A percentile compares a stretch with the other conserved stretches of the same genome.
phyloP scores from a whole-genome alignment of 1,140 invertebrate species.

The Papilio dardanus region DNA sequence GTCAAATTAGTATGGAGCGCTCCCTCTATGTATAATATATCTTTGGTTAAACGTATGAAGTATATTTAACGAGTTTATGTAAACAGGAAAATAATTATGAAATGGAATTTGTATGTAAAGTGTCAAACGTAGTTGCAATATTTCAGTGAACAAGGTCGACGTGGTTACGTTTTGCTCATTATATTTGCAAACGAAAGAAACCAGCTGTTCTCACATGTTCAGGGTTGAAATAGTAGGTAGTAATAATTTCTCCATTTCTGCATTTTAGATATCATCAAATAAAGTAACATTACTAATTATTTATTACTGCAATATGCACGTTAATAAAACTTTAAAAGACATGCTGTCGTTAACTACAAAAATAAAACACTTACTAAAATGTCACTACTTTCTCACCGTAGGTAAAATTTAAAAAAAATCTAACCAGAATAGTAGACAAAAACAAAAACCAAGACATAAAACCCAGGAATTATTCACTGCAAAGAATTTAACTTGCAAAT shows the following conservation, averaged over 20 bases:
- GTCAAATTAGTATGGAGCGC: too few relatives aligned
- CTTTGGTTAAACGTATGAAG: neutral
- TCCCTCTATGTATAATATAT: too few relatives aligned
- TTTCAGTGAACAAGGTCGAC: neutral
- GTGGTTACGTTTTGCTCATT: neutral
- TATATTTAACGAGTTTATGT: conserved; percentile 12
- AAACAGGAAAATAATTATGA: conserved; percentile 7
- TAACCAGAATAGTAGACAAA: neutral
- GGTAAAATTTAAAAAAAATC: neutral
- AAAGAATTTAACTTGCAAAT: neutral
- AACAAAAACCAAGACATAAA: neutral
- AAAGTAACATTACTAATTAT: neutral
- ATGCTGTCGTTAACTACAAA: neutral
- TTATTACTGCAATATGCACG: neutral
- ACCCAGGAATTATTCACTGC: neutral
- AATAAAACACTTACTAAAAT: neutral
- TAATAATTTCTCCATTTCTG: neutral
- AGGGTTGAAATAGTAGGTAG: neutral
- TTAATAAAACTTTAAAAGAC: too few relatives aligned
- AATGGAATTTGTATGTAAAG: neutral
- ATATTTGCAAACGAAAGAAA: neutral
- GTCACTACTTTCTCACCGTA: neutral
- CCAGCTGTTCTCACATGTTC: neutral
- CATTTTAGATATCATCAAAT: neutral
- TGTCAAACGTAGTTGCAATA: conserved; percentile 1